Conservation (phyloP, 2,113 vertebrate species). For the Rhinichthys klamathensis region DNA sequence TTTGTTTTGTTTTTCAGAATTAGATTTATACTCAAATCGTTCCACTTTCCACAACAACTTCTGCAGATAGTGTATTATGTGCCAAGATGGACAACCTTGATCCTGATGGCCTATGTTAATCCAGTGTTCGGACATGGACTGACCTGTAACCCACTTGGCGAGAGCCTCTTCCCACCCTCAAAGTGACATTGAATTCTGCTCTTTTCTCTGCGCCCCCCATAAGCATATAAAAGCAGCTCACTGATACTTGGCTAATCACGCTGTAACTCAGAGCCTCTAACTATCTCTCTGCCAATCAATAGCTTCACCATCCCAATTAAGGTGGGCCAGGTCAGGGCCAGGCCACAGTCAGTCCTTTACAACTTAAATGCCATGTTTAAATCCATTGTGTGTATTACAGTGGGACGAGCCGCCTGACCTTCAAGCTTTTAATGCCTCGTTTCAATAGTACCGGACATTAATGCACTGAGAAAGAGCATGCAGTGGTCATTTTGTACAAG, state of each 20-base stretch:
- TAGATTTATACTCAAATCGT: no score
- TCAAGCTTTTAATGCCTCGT: slow-evolving; percentile 74
- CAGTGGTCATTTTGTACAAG: slow-evolving; percentile 37
- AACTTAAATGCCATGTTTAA: slow-evolving; percentile 80
- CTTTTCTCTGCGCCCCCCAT: slow-evolving; percentile 61
- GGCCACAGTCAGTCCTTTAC: slow-evolving; percentile 77
- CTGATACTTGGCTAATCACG: slow-evolving; percentile 69
- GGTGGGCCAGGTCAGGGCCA: slow-evolving; percentile 74
- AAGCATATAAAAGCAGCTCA: slow-evolving; percentile 66
- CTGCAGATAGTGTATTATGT: not conserved
- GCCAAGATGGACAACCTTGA: not conserved
- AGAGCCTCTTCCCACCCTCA: slow-evolving; percentile 53
- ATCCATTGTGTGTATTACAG: slow-evolving; percentile 62
- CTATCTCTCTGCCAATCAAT: slow-evolving; percentile 77
- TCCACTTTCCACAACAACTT: not conserved
- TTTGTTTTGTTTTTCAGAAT: no score
- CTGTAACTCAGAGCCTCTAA: slow-evolving; percentile 73
- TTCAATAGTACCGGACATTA: slow-evolving; percentile 67
- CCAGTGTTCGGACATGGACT: not conserved
- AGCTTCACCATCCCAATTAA: slow-evolving; percentile 80
- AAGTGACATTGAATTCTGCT: slow-evolving; percentile 70
- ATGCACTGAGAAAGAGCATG: slow-evolving; percentile 57
- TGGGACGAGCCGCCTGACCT: slow-evolving; percentile 73
- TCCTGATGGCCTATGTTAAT: not conserved
- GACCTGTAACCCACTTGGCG: not conserved